Conservation (phyloP, 2,797 vertebrate genomes). For the Sebastes kiyomatsui region DNA sequence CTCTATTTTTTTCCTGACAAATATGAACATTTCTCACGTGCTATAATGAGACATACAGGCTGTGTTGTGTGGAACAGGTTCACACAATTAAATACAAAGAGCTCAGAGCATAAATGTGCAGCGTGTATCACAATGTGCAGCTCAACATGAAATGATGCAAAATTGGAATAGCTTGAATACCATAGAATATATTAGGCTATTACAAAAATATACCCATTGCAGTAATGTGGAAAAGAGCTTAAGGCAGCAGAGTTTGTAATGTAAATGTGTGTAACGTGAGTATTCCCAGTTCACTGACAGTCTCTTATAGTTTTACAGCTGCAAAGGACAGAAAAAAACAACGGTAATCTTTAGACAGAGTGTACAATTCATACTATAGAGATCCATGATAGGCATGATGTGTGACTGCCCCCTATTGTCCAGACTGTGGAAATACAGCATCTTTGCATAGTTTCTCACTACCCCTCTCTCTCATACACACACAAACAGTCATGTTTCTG, state of each 20-base stretch:
- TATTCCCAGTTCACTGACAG: background rate
- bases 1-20: constrained; percentile 35
- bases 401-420: constrained; percentile 54
- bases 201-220: constrained; percentile 32
- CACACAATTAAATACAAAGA: constrained; percentile 10
- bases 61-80: background rate
- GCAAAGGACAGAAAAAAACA: constrained; percentile 31
- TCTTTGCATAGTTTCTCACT: background rate
- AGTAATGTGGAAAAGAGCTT: constrained; percentile 41
- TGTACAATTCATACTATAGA: background rate
- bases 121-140: background rate
- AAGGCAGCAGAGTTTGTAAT: constrained; percentile 62
- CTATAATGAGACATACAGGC: constrained; percentile 35
- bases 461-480: background rate
- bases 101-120: constrained; percentile 8
- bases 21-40: constrained; percentile 29
- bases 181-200: constrained; percentile 1
- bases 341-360: background rate
- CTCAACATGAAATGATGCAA: constrained; percentile 16
- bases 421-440: constrained; percentile 20
- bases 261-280: constrained; percentile 19
- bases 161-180: constrained; percentile 7
- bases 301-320: background rate
- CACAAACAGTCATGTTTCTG: background rate
- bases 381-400: background rate